Percentiles rank a stretch among this genome's conserved stretches.
Conservation (phyloP, 2,888 invertebrate genomes). For the Drosophila hamatofila region DNA sequence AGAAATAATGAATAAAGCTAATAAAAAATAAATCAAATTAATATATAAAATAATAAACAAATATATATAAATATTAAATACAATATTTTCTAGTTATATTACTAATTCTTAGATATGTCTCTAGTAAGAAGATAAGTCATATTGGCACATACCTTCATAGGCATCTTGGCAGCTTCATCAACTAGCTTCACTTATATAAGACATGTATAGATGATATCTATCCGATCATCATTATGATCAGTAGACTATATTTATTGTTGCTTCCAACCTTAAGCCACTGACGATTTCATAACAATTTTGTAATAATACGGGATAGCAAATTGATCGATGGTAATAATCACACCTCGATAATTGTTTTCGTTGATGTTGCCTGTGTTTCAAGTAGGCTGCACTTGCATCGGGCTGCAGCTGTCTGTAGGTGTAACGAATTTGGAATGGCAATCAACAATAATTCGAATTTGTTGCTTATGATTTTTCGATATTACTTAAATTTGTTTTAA, state of each 20-base stretch:
- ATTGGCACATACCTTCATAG: no score
- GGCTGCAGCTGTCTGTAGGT: conserved; percentile 8
- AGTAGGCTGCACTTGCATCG: conserved; percentile 26
- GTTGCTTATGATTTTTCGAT: conserved; percentile 49
- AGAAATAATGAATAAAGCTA: no score
- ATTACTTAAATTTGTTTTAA: conserved; percentile 64
- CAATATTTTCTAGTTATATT: neutral
- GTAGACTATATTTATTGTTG: neutral
- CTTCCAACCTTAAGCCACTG: neutral
- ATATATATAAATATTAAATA: no score
- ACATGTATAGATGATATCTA: neutral
- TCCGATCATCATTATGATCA: neutral
- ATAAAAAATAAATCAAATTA: no score
- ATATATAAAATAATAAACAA: no score
- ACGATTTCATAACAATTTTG: neutral
- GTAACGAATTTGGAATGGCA: conserved; percentile 24
- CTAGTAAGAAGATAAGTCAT: no score
- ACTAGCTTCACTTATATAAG: neutral
- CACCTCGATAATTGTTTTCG: conserved; percentile 12
- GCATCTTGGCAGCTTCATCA: neutral
- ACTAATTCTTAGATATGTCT: neutral
- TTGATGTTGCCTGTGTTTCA: conserved; percentile 7
- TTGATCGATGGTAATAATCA: conserved; percentile 45
- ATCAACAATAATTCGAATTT: conserved; percentile 35
- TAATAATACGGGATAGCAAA: neutral